Conservation (phyloP, 2,888 invertebrate species). For the Cephus runcator region DNA sequence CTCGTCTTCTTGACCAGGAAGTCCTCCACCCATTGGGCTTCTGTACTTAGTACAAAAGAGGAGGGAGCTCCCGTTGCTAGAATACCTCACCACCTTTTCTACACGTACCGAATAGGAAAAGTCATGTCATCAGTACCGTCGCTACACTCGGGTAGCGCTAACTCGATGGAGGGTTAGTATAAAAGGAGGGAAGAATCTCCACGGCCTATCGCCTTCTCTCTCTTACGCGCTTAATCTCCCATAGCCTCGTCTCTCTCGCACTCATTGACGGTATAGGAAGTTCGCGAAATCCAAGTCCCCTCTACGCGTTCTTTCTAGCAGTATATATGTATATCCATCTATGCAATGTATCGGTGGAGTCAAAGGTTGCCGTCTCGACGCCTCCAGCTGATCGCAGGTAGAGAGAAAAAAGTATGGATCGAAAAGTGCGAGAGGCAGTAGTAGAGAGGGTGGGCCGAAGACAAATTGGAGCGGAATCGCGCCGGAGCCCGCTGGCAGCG, state of each 20-base stretch:
- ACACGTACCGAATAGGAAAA: neutral
- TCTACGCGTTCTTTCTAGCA: neutral
- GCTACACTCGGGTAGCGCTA: neutral
- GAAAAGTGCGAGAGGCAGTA: neutral
- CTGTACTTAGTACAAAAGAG: neutral
- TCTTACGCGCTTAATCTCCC: neutral
- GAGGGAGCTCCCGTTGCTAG: neutral
- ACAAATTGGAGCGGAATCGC: slow-evolving; percentile 49
- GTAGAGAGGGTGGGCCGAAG: slow-evolving; percentile 24
- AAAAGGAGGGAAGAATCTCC: neutral
- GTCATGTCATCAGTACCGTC: neutral
- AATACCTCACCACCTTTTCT: neutral
- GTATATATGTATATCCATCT: neutral
- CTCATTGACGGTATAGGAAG: neutral
- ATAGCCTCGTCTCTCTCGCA: neutral
- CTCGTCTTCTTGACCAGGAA: slow-evolving; percentile 4
- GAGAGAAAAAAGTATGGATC: neutral
- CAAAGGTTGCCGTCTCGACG: neutral
- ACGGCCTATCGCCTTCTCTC: neutral
- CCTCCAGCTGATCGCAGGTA: neutral
- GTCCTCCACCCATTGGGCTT: neutral
- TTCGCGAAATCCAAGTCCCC: neutral
- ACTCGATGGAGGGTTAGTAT: neutral
- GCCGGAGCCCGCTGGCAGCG: slow-evolving; percentile 26
- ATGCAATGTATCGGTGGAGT: neutral